These are phyloP conservation scores for Heliothis subflexa DNA, from an alignment of 1,140 invertebrate species.

Conservation along the genomic window DNA sequence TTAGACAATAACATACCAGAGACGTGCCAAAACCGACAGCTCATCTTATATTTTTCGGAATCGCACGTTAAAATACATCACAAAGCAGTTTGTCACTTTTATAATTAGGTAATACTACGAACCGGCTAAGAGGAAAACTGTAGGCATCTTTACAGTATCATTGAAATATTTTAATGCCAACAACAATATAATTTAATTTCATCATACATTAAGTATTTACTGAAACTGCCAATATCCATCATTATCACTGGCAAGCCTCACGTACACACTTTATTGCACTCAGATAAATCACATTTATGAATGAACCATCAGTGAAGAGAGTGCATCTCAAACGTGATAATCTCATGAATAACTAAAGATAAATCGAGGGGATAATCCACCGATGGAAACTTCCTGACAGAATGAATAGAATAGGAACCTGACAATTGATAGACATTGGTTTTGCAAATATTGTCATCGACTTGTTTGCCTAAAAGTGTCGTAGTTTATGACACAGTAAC, in stretches of 20 bases:
- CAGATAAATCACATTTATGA: constrained; percentile 10
- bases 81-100: background rate
- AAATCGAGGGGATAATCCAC: constrained; percentile 6
- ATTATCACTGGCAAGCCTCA: constrained; percentile 11
- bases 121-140: background rate
- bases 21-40: background rate
- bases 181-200: background rate
- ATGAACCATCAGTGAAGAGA: background rate
- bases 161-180: background rate
- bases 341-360: background rate
- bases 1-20: constrained; percentile 8
- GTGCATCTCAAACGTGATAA: constrained; percentile 21
- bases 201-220: background rate
- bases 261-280: background rate
- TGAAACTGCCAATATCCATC: background rate
- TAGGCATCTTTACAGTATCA: background rate
- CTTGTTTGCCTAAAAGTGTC: background rate
- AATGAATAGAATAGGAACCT: background rate
- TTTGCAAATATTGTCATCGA: constrained; percentile 18
- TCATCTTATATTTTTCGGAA: constrained; percentile 13
- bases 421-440: constrained; percentile 18
- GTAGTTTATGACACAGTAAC: background rate
- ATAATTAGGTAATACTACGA: constrained; percentile 11
- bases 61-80: background rate
- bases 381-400: constrained; percentile 23